Conservation (phyloP, 1,140 invertebrate genomes). For the Sycobia sp. region DNA sequence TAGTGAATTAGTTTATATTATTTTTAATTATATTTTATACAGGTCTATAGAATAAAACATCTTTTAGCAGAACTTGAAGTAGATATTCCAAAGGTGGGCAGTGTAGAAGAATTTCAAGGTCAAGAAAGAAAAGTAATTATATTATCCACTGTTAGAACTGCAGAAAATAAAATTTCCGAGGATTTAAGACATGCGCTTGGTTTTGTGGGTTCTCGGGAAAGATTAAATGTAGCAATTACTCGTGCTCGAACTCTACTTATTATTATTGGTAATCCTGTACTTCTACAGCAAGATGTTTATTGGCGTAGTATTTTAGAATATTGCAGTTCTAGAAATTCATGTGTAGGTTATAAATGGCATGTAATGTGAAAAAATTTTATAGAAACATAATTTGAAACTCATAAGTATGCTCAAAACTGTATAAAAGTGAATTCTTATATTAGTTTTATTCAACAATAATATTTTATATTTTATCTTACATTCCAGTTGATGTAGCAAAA, state of each 20-base stretch:
- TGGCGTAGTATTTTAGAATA: slow-evolving; percentile 76
- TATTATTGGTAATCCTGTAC: slow-evolving; percentile 81
- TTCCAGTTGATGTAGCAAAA: too few species aligned
- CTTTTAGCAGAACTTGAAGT: slow-evolving; percentile 72
- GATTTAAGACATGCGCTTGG: slow-evolving; percentile 72
- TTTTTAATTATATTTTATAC: slow-evolving; percentile 9
- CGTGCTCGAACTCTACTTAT: slow-evolving; percentile 79
- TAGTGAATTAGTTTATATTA: not conserved
- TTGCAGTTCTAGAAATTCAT: slow-evolving; percentile 44
- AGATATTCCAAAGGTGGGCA: slow-evolving; percentile 81
- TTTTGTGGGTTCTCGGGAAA: slow-evolving; percentile 76
- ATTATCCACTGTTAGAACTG: slow-evolving; percentile 82
- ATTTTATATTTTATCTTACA: too few species aligned
- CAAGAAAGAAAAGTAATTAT: slow-evolving; percentile 87
- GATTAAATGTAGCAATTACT: slow-evolving; percentile 88
- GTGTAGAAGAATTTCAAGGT: slow-evolving; percentile 96
- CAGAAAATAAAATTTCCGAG: slow-evolving; percentile 54
- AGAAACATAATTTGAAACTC: too few species aligned
- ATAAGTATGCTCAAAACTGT: too few species aligned
- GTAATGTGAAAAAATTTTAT: too few species aligned
- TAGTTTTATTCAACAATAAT: too few species aligned
- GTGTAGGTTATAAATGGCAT: not conserved
- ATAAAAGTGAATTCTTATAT: too few species aligned
- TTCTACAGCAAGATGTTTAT: slow-evolving; percentile 71
- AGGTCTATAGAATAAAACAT: slow-evolving; percentile 75